phyloP scores from a whole-genome alignment of 2,797 vertebrate species.

The Decapterus maruadsi region DNA sequence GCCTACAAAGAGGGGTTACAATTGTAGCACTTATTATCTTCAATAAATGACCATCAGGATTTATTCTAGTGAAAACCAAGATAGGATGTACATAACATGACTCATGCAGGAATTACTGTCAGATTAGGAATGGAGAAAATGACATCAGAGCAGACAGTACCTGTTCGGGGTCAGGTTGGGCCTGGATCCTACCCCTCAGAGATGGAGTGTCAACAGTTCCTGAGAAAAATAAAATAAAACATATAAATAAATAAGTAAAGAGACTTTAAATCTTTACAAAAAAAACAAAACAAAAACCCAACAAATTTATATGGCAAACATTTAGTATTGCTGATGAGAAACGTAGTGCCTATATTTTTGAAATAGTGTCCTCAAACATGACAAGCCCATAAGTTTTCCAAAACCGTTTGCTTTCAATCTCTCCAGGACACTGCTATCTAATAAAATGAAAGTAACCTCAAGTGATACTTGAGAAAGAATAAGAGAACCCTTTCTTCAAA shows the following conservation, averaged over 20 bases:
- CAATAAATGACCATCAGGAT: background rate
- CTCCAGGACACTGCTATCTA: background rate
- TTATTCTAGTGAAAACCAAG: slow-evolving; percentile 6
- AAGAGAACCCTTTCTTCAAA: slow-evolving; percentile 13
- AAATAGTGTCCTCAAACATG: slow-evolving; percentile 1
- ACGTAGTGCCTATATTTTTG: background rate
- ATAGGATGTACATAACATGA: slow-evolving; percentile 10
- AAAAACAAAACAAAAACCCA: too few species aligned
- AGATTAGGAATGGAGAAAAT: slow-evolving; percentile 12
- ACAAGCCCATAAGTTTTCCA: background rate
- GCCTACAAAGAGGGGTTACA: slow-evolving; percentile 80
- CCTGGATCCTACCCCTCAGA: slow-evolving; percentile 92
- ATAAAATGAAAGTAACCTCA: background rate
- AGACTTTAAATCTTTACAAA: background rate
- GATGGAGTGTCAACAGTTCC: slow-evolving; percentile 97
- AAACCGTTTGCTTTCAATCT: slow-evolving; percentile 1
- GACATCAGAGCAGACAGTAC: slow-evolving; percentile 71
- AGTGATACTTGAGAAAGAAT: background rate
- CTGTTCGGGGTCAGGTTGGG: slow-evolving; percentile 91
- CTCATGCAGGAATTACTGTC: slow-evolving; percentile 12
- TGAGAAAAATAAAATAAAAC: slow-evolving; percentile 60
- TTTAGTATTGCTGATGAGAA: background rate
- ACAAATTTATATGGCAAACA: background rate
- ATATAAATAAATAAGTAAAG: background rate
- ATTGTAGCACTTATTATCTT: background rate